Percentiles rank a stretch among this genome's conserved stretches.
Evolutionary conservation across 2,113 vertebrate genomes (phyloP).

Genomic region (Anas platyrhynchos): DNA sequence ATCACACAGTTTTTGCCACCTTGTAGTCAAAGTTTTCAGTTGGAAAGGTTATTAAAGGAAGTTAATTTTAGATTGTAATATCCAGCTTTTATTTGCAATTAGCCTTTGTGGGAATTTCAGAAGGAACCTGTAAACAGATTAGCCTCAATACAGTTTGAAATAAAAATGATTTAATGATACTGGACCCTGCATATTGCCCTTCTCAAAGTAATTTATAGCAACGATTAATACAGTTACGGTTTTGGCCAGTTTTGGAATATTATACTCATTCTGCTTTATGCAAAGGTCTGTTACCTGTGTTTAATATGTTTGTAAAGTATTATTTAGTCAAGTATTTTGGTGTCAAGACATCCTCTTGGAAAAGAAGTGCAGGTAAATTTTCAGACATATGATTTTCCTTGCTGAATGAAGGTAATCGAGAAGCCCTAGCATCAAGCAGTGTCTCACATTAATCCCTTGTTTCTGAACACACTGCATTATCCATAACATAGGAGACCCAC

Average conservation of each 20-base stretch:
- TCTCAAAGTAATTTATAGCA: constrained; percentile 26
- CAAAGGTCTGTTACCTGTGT: not conserved
- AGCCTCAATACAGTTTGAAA: not conserved
- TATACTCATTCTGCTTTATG: not conserved
- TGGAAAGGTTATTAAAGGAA: not conserved
- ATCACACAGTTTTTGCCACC: not conserved
- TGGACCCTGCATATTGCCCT: not conserved
- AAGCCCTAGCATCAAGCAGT: not conserved
- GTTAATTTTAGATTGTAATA: constrained; percentile 8
- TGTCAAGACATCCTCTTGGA: constrained; percentile 7
- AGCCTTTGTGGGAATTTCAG: not conserved
- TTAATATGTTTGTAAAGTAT: not conserved
- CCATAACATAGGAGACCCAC: not conserved
- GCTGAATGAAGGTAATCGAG: not conserved
- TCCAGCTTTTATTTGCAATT: not conserved
- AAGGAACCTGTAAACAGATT: not conserved
- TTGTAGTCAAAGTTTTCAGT: not conserved
- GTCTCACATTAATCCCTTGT: not conserved
- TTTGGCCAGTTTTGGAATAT: constrained; percentile 18
- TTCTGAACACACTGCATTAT: not conserved
- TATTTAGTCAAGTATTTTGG: not conserved
- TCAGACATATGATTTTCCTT: not conserved
- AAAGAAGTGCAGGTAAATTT: constrained; percentile 14
- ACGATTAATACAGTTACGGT: not conserved
- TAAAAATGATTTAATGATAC: not conserved